phyloP scores from a whole-genome alignment of 2,888 invertebrate genomes.

The Chymomyza procnemis region DNA sequence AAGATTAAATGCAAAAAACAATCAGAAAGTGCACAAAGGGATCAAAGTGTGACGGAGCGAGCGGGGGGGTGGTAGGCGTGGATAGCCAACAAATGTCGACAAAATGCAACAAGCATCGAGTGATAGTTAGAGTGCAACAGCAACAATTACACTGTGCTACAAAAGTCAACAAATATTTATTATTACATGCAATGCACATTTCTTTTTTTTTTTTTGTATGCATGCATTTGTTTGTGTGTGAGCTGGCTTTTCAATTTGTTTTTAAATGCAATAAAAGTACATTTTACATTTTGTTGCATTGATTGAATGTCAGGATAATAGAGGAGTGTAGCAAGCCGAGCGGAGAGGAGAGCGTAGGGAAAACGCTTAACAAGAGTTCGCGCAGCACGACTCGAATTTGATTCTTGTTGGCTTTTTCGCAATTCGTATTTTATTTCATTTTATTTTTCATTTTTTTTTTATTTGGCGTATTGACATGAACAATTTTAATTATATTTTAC shows the following conservation, averaged over 20 bases:
- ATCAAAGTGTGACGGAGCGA: neutral
- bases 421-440: neutral
- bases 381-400: no score
- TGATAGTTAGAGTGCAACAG: slow-evolving; percentile 14
- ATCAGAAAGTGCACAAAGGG: slow-evolving; percentile 32
- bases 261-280: slow-evolving; percentile 71
- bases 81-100: slow-evolving; percentile 37
- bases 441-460: slow-evolving; percentile 31
- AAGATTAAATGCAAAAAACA: slow-evolving; percentile 65
- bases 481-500: slow-evolving; percentile 72
- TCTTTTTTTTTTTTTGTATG: slow-evolving; percentile 18
- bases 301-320: slow-evolving; percentile 66
- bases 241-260: slow-evolving; percentile 64
- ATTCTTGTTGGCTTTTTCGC: neutral
- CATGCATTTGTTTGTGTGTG: slow-evolving; percentile 2
- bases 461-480: slow-evolving; percentile 42
- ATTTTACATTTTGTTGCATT: slow-evolving; percentile 67
- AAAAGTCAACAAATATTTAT: slow-evolving; percentile 45
- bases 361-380: neutral
- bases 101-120: slow-evolving; percentile 42
- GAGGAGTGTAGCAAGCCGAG: no score
- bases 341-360: neutral
- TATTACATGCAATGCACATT: slow-evolving; percentile 60
- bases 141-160: slow-evolving; percentile 30
- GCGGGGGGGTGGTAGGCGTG: neutral